phyloP scores from a whole-genome alignment of 2,797 vertebrate genomes.

The Cacajao melanocephalus region DNA sequence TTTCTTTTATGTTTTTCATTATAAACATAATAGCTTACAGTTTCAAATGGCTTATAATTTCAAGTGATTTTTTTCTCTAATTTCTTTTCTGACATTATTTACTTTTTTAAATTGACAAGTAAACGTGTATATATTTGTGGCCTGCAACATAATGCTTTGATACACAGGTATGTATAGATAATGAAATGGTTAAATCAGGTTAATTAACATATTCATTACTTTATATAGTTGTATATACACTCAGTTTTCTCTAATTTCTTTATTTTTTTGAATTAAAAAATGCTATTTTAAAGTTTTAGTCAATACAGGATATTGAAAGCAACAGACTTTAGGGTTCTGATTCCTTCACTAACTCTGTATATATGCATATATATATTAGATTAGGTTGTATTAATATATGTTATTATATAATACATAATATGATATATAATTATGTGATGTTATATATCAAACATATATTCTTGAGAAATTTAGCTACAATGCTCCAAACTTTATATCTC shows the following conservation, averaged over 20 bases:
- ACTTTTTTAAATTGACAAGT: background rate
- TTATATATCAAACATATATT: background rate
- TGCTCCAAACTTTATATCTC: background rate
- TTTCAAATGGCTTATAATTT: background rate
- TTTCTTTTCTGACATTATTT: background rate
- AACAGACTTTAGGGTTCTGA: background rate
- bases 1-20: slow-evolving; percentile 12
- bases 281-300: background rate
- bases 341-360: background rate
- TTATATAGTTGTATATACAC: background rate
- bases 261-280: background rate
- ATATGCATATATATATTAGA: too few relatives aligned
- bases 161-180: background rate
- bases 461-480: background rate
- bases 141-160: background rate
- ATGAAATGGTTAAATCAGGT: background rate
- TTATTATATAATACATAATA: background rate
- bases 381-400: background rate
- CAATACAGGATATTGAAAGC: background rate
- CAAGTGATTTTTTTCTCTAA: background rate
- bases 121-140: background rate
- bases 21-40: background rate
- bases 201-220: background rate
- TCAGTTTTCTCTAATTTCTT: background rate
- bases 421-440: background rate